phyloP scores from a whole-genome alignment of 2,888 invertebrate species.

The Adineta ricciae region DNA sequence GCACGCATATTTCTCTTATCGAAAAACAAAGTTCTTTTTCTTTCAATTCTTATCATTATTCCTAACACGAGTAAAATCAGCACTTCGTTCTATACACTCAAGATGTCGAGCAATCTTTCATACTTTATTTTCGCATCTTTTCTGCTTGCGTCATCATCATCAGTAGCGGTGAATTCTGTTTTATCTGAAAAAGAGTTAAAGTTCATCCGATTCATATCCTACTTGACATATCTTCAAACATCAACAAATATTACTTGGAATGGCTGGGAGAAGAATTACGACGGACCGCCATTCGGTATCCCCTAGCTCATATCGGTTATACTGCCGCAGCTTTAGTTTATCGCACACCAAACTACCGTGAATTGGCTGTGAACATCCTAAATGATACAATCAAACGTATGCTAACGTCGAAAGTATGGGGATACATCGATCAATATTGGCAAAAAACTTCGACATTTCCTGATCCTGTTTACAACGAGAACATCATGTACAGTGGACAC shows the following conservation, averaged over 20 bases:
- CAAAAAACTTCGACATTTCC: not conserved
- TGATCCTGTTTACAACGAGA: not conserved
- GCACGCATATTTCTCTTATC: too few species aligned
- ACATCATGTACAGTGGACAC: not conserved
- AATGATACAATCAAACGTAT: not conserved
- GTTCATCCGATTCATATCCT: not conserved
- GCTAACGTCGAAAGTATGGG: not conserved
- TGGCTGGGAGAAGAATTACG: not conserved
- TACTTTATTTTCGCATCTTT: too few species aligned
- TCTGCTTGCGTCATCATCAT: too few species aligned
- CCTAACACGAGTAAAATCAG: too few species aligned
- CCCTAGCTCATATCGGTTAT: not conserved
- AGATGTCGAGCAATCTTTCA: too few species aligned
- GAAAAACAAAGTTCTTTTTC: too few species aligned
- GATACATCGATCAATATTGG: not conserved
- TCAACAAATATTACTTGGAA: not conserved
- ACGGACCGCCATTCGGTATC: not conserved
- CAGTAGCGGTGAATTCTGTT: not conserved
- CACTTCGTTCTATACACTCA: too few species aligned
- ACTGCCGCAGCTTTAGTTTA: not conserved
- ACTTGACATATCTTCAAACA: conserved; percentile 20
- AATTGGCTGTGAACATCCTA: not conserved
- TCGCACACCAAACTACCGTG: not conserved
- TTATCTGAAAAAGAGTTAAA: conserved; percentile 1
- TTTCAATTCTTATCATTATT: too few species aligned